Base-by-base conservation (phyloP, 2,888 invertebrate genomes). In the Drosophila algonquin region DNA sequence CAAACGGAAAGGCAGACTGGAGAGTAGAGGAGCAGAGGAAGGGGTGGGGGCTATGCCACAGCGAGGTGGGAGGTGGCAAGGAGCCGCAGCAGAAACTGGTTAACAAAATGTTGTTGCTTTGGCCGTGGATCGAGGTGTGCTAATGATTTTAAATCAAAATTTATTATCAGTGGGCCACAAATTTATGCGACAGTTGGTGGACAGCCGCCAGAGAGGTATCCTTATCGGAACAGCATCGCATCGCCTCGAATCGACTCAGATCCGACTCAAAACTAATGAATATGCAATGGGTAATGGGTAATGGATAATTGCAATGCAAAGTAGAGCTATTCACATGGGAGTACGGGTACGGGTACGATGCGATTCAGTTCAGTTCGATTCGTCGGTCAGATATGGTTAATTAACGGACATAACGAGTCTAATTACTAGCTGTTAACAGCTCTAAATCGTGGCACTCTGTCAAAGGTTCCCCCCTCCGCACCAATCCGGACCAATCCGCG, bases 341-440 rank as follows among this genome's bases (percentile, higher is more conserved):
- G 14, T 12, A 12, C 48, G 21, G 27, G 35, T 35, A 10, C 9
- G 6, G 18, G 16, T 7, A 12, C 48, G 21, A 44, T 55, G 58
- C 53, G 40, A 40, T 40, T 63, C 57, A 68, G 63, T 40, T 63
- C 57, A 68, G 61, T 16, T 18, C 14, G 68, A 71, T 72, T 46
- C 58, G 51, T 7, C n/a, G 51, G 16, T 47, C 35, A 73, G 81
- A 81, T 84, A 81, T 76, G 76, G 80, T 64, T 84, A 87, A 84
- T 84, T 84, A 84, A 76, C 73, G 53, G 65, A 62, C 75, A 80
- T 80, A 81, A 84, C 72, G 78, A 65, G 80, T 54, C 81, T 87
- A 84, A 84, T 84, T 84, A 84, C 85, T 62, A 87, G 84, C 87
- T 84, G 83, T 84, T 84, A 84, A 84, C 87, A 84, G 75, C 81